Conservation (phyloP, 2,113 vertebrate genomes). For the Hystrix cristata region DNA sequence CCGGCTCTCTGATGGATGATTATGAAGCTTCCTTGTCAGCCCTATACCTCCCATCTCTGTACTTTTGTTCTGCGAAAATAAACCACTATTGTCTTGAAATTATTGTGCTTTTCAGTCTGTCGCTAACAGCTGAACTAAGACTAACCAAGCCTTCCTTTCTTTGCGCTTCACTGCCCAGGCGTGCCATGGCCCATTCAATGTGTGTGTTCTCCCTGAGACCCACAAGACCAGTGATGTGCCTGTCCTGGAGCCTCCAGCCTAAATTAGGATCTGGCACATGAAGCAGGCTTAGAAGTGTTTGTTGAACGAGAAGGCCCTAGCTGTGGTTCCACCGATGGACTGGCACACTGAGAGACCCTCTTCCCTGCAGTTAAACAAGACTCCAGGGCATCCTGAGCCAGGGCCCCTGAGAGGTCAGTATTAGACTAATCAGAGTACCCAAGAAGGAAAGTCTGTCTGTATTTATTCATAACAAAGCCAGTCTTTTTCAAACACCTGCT, state of each 20-base stretch:
- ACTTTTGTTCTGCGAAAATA: not conserved
- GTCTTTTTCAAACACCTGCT: not conserved
- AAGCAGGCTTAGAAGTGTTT: not conserved
- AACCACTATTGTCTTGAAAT: not conserved
- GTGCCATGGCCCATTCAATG: too few relatives aligned
- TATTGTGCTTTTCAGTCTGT: not conserved
- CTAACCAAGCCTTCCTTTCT: not conserved
- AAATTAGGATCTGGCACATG: not conserved
- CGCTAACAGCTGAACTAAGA: not conserved
- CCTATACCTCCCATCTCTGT: not conserved
- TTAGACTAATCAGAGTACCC: not conserved
- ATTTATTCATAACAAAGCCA: not conserved
- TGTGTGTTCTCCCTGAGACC: not conserved
- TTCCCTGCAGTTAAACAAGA: not conserved
- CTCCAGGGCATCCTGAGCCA: not conserved
- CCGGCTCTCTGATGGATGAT: not conserved
- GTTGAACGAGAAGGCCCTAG: not conserved
- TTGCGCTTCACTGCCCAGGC: not conserved
- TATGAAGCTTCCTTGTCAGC: not conserved
- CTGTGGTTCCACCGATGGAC: not conserved
- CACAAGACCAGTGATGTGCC: not conserved
- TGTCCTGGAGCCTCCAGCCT: not conserved
- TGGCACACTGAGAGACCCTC: too few relatives aligned
- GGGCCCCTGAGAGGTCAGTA: not conserved
- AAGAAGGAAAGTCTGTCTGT: not conserved